A percentile compares a stretch with the other conserved stretches of the same genome.
Evolutionary conservation across 2,888 invertebrate species (phyloP).

Genomic region (Therioaphis trifolii): DNA sequence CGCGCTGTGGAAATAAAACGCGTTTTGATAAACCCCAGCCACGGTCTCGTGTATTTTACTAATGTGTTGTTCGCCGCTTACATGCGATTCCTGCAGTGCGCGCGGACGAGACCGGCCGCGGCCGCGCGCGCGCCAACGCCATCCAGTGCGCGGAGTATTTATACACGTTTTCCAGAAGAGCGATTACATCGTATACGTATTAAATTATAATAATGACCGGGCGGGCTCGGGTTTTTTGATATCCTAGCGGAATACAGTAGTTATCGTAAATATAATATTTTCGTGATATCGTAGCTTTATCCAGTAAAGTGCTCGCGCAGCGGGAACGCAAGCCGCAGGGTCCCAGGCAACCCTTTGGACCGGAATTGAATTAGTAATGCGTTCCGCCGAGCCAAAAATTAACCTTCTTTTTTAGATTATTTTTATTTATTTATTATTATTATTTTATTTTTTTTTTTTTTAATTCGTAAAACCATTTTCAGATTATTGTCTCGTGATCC

Average conservation of each 20-base stretch:
- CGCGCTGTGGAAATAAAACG: neutral
- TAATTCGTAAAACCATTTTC: neutral
- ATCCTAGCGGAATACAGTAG: neutral
- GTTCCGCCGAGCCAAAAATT: neutral
- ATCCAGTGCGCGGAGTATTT: neutral
- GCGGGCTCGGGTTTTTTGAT: neutral
- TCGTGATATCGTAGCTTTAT: neutral
- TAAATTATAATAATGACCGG: neutral
- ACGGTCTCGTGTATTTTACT: neutral
- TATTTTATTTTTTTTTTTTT: neutral
- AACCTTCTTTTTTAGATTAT: neutral
- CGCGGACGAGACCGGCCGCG: too few relatives aligned
- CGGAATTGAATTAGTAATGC: slow-evolving; percentile 20
- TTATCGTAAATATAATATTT: neutral
- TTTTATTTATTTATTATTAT: neutral
- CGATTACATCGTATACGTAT: neutral
- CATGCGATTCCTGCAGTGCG: too few relatives aligned
- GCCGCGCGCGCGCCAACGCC: too few relatives aligned
- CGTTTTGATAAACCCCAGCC: slow-evolving; percentile 1
- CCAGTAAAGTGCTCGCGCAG: neutral
- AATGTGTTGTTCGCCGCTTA: neutral
- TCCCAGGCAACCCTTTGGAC: neutral
- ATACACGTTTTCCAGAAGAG: neutral
- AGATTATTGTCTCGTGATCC: neutral
- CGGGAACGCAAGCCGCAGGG: neutral